Base-by-base conservation (phyloP, 2,888 invertebrate genomes). In the Cheilosia scutellata region DNA sequence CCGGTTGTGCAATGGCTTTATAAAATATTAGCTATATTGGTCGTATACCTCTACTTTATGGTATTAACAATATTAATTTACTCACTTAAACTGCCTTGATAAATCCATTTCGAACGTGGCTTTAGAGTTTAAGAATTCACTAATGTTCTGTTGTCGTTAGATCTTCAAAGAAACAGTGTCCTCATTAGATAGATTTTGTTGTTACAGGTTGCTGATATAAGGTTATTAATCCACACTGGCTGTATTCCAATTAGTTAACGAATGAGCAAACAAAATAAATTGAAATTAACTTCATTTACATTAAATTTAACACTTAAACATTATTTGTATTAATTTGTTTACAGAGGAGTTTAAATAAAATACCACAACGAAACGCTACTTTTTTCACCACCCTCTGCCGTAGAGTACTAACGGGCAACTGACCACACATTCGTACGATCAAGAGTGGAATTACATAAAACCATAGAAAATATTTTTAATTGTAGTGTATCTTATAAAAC, bases 61-160 rank as follows among this genome's bases (percentile, higher is more conserved):
- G 1, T 47, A 47, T 9, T 33, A 11, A 27, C n/a, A 20, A 6
- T 27, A n/a, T 51, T 20, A 5, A n/a, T 33, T 27, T 89, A 89
- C 92, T 92, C 90, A 92, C 92, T 91, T 90, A 88, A 91, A 90
- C 89, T 90, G 92, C 92, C 92, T 91, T 89, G 92, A 91, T 92
- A 92, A 91, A 90, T 92, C 91, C 92, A 92, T 92, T 89, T 89
- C 90, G 89, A 25, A 5, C 2, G 9, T 82, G 79, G 5, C 68
- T 63, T 74, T 37, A 49, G 37, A 37, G 37, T 37, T 37, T 37
- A 37, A 9, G 9, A 49, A 78, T 49, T 60, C 20, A 29, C 33
- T 37, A 13, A 16, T 42, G 33, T 37, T 49, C 9, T 65, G 37
- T 49, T 58, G 20, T 29, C 20, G 27, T 51, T 75, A 65, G 37